Evolutionary conservation across 2,113 vertebrate species (phyloP), one percentile per base, ranked within the genome.

Genomic region (Macheiramphus alcinus): DNA sequence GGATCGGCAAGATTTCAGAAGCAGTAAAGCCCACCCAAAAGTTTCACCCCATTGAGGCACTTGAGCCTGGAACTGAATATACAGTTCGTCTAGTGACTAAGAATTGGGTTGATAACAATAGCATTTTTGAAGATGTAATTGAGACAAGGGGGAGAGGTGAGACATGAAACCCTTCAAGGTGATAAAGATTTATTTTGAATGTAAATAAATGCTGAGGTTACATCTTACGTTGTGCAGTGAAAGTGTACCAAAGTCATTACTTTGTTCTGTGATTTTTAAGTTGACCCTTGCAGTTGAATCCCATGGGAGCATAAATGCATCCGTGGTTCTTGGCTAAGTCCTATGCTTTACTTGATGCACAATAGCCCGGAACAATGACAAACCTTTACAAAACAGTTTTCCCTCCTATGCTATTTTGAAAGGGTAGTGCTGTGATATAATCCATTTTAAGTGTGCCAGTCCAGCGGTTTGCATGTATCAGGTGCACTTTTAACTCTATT

Each of bases 111-210:
- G 98, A 98, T 98, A 99, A 99, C 86, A 98, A 98, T 99, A 99
- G 98, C 98, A 99, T 99, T 98, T 99, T 99, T 98, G 99, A 99
- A 99, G 99, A 99, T 98, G 98, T 99, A 97, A 98, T 99, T 98
- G 98, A 97, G 97, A 99, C 98, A 45, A 98, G 97, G 97, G 98
- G 98, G 97, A 98, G 98, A 99, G 99, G 99, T 99, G 99, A 99
- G 99, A 93, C 95, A 89, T 47, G 18, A 80, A 93, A 61, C 43
- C 80, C 42, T 96, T 86, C 58, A 58, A 93, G 90, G 76, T 22
- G 75, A 61, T 94, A 86, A 81, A 40, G 45, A 19, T 89, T 85
- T 72, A 10, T 90, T 80, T 58, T 61, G 55, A 79, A 7, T 42
- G 94, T 88, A 55, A 52, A 22, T 86, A 27, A 2, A 7, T 93